Evolutionary conservation across 37 sponge, comb jelly and placozoan species (phyloP).

Genomic region (Cladorhizidae sp.): DNA sequence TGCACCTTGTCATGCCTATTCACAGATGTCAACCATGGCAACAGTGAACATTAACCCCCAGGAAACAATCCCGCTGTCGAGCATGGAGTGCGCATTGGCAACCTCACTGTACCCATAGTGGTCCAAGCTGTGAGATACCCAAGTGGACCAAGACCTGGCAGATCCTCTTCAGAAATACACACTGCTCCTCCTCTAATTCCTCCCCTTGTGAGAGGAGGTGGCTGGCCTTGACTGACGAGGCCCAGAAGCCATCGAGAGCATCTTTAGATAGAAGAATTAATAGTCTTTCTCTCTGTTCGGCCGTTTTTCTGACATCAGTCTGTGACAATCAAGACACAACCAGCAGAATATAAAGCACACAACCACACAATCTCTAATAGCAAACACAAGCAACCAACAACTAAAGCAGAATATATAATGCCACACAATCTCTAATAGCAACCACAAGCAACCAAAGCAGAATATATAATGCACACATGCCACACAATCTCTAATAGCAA

Average conservation of each 20-base stretch:
- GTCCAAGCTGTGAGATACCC: slow-evolving; percentile 47
- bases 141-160: slow-evolving; percentile 56
- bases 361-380: not conserved
- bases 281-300: slow-evolving; percentile 5
- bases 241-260: slow-evolving; percentile 5
- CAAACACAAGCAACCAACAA: too few species aligned
- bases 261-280: slow-evolving; percentile 25
- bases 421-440: too few species aligned
- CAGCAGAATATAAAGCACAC: not conserved
- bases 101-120: slow-evolving; percentile 26
- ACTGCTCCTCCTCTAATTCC: slow-evolving; percentile 30
- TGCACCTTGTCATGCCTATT: too few species aligned
- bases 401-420: too few species aligned
- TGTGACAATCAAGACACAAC: not conserved
- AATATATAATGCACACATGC: too few species aligned
- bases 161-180: slow-evolving; percentile 46
- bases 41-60: too few species aligned
- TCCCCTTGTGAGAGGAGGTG: not conserved
- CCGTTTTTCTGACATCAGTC: slow-evolving; percentile 34
- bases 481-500: too few species aligned
- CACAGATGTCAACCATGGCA: too few species aligned
- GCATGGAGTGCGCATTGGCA: not conserved
- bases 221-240: slow-evolving; percentile 7
- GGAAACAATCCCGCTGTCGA: too few species aligned
- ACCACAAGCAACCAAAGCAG: not conserved